phyloP scores from a whole-genome alignment of 2,888 invertebrate species.

The Microctonus aethiopoides region DNA sequence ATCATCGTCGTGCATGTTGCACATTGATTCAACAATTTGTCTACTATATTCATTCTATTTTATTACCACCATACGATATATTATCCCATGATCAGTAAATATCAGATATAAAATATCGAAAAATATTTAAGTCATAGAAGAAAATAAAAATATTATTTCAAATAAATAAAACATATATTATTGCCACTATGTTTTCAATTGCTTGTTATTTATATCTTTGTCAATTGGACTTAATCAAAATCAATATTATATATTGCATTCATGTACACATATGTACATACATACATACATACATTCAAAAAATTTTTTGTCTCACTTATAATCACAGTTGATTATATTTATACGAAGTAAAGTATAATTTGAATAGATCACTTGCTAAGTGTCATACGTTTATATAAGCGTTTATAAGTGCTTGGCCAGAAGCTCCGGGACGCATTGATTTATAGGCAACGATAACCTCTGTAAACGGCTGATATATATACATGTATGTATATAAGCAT shows the following conservation, averaged over 20 bases:
- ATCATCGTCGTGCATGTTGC: not conserved
- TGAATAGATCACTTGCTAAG: constrained; percentile 45
- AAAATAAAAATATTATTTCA: too few species aligned
- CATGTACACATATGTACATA: not conserved
- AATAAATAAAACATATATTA: too few species aligned
- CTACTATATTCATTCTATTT: not conserved
- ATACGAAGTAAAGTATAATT: constrained; percentile 28
- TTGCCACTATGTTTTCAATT: too few species aligned
- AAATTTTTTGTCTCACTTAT: not conserved
- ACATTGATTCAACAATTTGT: not conserved
- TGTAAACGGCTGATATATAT: constrained; percentile 9
- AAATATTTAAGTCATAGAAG: too few species aligned
- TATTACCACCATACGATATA: not conserved
- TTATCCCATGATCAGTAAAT: too few species aligned
- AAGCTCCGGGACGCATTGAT: constrained; percentile 39
- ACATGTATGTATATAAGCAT: not conserved
- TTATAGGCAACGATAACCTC: constrained; percentile 42
- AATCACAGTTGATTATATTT: not conserved
- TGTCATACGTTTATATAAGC: constrained; percentile 40
- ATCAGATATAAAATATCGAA: too few species aligned
- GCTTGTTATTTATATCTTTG: not conserved
- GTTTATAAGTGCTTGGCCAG: constrained; percentile 14
- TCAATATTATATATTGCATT: not conserved
- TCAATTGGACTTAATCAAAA: not conserved
- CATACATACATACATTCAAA: not conserved